phyloP scores from a whole-genome alignment of 2,113 vertebrate genomes.

The Aldabrachelys gigantea region DNA sequence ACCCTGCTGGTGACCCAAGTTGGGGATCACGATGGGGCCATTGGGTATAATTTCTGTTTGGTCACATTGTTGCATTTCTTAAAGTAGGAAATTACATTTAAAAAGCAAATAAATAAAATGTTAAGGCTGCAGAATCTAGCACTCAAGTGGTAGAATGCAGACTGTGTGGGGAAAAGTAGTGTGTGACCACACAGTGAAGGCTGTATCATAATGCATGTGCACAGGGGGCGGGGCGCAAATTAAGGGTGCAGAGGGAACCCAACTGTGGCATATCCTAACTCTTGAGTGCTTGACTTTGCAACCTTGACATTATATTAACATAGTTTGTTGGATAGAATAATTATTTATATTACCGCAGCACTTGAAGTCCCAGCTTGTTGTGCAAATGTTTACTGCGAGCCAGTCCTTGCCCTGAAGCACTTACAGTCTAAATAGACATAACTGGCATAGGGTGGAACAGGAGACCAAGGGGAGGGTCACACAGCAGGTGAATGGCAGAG shows the following conservation, averaged over 20 bases:
- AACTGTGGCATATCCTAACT: constrained; percentile 16
- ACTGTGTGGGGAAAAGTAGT: neutral
- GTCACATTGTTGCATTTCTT: neutral
- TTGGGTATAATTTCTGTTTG: neutral
- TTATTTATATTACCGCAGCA: neutral
- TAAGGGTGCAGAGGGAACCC: neutral
- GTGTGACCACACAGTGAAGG: constrained; percentile 46
- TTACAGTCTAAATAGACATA: neutral
- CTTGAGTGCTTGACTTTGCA: constrained; percentile 19
- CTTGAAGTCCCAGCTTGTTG: neutral
- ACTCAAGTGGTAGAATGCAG: neutral
- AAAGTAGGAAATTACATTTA: neutral
- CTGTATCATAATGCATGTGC: neutral
- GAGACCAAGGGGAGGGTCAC: neutral
- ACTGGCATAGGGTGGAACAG: neutral
- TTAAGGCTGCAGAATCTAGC: neutral
- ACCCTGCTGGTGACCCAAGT: neutral
- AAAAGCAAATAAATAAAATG: neutral
- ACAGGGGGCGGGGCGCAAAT: neutral
- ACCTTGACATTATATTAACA: neutral
- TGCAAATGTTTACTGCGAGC: neutral
- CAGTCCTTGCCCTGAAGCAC: neutral
- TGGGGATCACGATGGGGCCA: neutral
- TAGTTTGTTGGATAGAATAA: neutral
- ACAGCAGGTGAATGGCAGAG: neutral